Conservation (phyloP, 2,113 vertebrate genomes). For the Nannospalax galili region DNA sequence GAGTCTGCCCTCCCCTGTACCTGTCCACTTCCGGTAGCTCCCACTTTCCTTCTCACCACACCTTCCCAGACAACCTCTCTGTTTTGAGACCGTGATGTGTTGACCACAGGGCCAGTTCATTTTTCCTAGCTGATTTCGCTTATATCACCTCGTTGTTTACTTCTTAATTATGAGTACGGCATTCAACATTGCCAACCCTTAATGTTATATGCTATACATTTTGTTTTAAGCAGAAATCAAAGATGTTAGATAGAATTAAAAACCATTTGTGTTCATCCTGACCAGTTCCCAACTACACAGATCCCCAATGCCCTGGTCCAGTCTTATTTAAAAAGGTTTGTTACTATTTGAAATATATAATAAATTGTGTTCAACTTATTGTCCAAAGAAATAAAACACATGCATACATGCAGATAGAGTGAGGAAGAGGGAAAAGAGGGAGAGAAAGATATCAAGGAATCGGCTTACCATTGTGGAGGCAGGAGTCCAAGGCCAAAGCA, state of each 20-base stretch:
- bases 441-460: neutral
- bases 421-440: neutral
- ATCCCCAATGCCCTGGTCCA: too few species aligned
- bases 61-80: neutral
- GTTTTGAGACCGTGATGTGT: neutral
- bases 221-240: neutral
- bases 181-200: neutral
- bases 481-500: neutral
- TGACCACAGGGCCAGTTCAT: neutral
- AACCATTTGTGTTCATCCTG: too few species aligned
- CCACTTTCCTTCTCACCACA: neutral
- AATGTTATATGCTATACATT: neutral
- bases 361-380: too few species aligned
- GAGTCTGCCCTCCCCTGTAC: neutral
- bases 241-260: neutral
- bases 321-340: too few species aligned
- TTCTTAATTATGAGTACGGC: neutral
- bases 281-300: too few species aligned
- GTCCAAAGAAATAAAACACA: too few species aligned
- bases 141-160: neutral
- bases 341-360: too few species aligned
- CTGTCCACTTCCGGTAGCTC: neutral
- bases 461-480: neutral
- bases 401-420: too few species aligned
- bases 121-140: neutral